Evolutionary conservation across 2,113 vertebrate genomes (phyloP).

Genomic region (Erpornis zantholeuca): DNA sequence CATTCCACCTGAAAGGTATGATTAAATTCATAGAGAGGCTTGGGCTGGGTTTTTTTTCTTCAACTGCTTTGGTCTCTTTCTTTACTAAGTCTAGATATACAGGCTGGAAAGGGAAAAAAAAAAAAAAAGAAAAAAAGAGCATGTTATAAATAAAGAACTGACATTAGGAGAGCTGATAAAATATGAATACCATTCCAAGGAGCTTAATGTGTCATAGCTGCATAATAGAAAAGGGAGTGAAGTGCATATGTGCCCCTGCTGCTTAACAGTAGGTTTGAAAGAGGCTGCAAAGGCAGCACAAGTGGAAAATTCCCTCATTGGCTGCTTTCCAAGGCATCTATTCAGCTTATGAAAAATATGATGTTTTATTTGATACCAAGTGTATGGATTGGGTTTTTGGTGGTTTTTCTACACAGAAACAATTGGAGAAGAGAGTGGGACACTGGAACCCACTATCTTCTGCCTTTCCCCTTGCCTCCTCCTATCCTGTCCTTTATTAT

Average conservation of each 20-base stretch:
- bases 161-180: slow-evolving; percentile 59
- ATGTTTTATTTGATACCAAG: slow-evolving; percentile 44
- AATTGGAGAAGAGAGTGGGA: neutral
- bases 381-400: neutral
- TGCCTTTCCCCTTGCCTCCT: neutral
- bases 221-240: slow-evolving; percentile 51
- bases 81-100: slow-evolving; percentile 25
- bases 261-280: slow-evolving; percentile 39
- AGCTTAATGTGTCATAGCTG: slow-evolving; percentile 56
- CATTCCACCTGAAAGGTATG: neutral
- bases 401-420: neutral
- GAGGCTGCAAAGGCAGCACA: slow-evolving; percentile 39
- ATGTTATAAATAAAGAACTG: slow-evolving; percentile 36
- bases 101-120: neutral
- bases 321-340: slow-evolving; percentile 32
- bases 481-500: neutral
- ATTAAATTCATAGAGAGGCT: slow-evolving; percentile 1
- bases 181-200: slow-evolving; percentile 61
- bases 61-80: neutral
- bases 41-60: neutral
- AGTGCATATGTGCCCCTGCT: slow-evolving; percentile 29
- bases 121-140: neutral
- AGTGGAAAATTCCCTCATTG: slow-evolving; percentile 44
- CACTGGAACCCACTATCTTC: neutral
- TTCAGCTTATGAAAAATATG: slow-evolving; percentile 43